These are phyloP conservation scores for Lycia hirtaria DNA, from an alignment of 2,888 invertebrate species.

Conservation along the genomic window DNA sequence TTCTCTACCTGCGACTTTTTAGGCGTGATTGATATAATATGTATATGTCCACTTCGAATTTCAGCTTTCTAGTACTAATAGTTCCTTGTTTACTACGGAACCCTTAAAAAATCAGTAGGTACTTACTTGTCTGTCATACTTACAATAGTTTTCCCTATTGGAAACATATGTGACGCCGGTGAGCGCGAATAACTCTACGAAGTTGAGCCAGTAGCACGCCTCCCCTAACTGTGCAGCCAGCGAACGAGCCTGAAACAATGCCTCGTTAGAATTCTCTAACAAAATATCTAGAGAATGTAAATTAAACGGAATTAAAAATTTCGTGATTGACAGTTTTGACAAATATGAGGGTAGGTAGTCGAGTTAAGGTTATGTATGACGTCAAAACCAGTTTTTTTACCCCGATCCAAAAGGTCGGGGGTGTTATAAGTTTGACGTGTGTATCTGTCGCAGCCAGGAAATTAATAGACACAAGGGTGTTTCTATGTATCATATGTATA, in stretches of 20 bases:
- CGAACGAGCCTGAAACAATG: constrained; percentile 72
- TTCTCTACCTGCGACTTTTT: too few relatives aligned
- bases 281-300: too few relatives aligned
- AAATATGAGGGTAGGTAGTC: not conserved
- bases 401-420: too few relatives aligned
- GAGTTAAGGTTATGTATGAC: not conserved
- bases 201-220: constrained; percentile 92
- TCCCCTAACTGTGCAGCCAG: constrained; percentile 87
- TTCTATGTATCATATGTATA: too few relatives aligned
- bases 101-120: not conserved
- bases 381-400: not conserved
- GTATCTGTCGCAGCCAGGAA: too few relatives aligned
- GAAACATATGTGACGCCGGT: constrained; percentile 97
- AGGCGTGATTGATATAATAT: too few relatives aligned
- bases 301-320: not conserved
- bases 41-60: too few relatives aligned
- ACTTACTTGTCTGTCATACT: constrained; percentile 82
- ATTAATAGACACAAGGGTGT: too few relatives aligned
- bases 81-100: too few relatives aligned
- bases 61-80: too few relatives aligned
- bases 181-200: constrained; percentile 93
- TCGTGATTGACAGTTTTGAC: not conserved
- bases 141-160: constrained; percentile 97
- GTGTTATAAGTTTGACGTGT: not conserved
- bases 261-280: constrained; percentile 26